phyloP scores from a whole-genome alignment of 2,113 vertebrate species.

The Prunella fulvescens region DNA sequence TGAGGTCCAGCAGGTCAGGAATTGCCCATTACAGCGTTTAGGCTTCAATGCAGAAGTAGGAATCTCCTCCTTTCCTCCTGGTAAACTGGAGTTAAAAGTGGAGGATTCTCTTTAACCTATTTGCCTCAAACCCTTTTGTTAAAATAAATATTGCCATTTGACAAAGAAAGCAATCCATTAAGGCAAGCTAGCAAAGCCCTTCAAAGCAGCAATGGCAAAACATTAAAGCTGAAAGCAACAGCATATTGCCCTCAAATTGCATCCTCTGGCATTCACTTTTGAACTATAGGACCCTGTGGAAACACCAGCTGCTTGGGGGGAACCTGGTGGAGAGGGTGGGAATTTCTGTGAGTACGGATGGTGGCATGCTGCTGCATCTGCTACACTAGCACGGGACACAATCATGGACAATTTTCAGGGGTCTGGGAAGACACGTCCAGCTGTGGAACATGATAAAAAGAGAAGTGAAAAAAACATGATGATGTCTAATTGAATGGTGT shows the following conservation, averaged over 20 bases:
- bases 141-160: background rate
- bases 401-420: background rate
- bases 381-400: background rate
- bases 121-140: background rate
- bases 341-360: background rate
- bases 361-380: background rate
- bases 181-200: background rate
- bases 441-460: background rate
- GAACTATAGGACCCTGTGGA: background rate
- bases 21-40: background rate
- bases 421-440: background rate
- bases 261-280: background rate
- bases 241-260: background rate
- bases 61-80: background rate
- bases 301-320: background rate
- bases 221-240: constrained; percentile 21
- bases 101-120: background rate
- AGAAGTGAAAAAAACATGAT: background rate
- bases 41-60: background rate
- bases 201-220: background rate
- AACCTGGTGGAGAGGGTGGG: background rate
- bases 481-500: background rate
- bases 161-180: background rate
- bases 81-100: background rate
- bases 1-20: background rate